Base-by-base conservation (phyloP, 2,113 vertebrate genomes). In the Andinoacara biseriatus region DNA sequence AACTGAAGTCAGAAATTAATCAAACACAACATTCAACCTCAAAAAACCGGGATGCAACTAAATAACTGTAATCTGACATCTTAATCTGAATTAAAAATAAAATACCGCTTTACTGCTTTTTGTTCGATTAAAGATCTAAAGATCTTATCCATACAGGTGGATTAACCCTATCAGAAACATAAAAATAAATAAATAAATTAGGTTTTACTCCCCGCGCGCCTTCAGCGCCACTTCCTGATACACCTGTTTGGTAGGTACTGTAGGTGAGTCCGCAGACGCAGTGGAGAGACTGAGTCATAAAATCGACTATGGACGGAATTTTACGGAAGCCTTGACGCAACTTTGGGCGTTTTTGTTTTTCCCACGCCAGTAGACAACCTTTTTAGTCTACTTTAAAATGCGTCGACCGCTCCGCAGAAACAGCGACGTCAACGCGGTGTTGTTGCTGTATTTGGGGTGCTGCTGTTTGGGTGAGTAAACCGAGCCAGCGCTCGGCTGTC, bases 211-310 rank as follows among this genome's bases (percentile, higher is more conserved):
- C 20, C 38, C 15, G 57, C 1, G 20, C 3, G 58, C 14, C 46
- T 0, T 2, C 40, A 2, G 76, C 49, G 5, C 24, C 69, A 93
- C 90, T 93, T 95, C 94, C 94, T 91, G 94, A 57, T 86, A 65
- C 93, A 95, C 94, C 94, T 95, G 94, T 93, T 79, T 81, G 81
- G 54, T 93, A 93, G 91, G 94, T 93, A 26, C 26, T 26, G 26
- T 26, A 74, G 18, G 38, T 5, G 29, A 74, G 65, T 7, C 26
- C 15, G n/a, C 24, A 9, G 6, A 4, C 9, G 43, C 22, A 3
- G 7, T 74, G 74, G 76, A 84, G 40, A 69, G 0, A 14, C 67
- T 79, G 81, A 90, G 63, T 90, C 86, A 87, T 7, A 7, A 46
- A 29, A 22, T 0, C 18, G 14, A 78, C n/a, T 15, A 95, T 95